Evolutionary conservation across 53 echinoderm and acorn worm genomes (phyloP).

Genomic region (Stichopus horrens): DNA sequence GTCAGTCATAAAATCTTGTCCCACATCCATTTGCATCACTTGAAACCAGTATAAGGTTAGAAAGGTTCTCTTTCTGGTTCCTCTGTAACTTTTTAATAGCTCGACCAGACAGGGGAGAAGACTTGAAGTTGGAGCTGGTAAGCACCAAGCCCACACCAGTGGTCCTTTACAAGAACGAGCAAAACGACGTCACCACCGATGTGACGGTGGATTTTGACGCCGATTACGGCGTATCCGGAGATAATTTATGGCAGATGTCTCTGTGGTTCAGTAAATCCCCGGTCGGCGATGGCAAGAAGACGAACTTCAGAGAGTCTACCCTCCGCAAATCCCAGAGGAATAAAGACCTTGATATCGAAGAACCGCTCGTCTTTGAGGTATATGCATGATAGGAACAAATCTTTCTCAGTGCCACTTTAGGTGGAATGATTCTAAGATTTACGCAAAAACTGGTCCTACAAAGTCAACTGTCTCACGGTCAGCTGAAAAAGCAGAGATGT

Average conservation of each 20-base stretch:
- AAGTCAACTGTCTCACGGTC: too few relatives aligned
- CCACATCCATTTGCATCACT: too few relatives aligned
- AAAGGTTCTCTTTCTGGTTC: too few relatives aligned
- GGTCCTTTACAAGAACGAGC: constrained; percentile 20
- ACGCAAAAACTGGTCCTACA: too few relatives aligned
- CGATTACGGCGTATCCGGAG: constrained; percentile 20
- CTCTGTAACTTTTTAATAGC: not conserved
- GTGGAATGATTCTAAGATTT: too few relatives aligned
- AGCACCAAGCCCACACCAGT: constrained; percentile 15
- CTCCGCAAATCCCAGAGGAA: constrained; percentile 4
- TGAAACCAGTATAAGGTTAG: too few relatives aligned
- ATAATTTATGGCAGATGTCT: constrained; percentile 43
- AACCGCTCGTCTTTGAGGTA: constrained; percentile 22
- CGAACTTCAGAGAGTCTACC: constrained; percentile 14
- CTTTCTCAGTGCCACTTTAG: too few relatives aligned
- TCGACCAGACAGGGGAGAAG: not conserved
- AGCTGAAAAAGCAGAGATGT: too few relatives aligned
- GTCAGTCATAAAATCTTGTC: too few relatives aligned
- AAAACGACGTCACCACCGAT: constrained; percentile 13
- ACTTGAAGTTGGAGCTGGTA: constrained; percentile 5
- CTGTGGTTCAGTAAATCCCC: constrained; percentile 38
- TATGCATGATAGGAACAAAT: not conserved
- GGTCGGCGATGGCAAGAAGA: constrained; percentile 23
- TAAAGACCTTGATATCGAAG: constrained; percentile 12
- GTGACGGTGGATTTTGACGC: constrained; percentile 18